Base-by-base conservation (phyloP, 2,888 invertebrate species). In the Drosophila dives region DNA sequence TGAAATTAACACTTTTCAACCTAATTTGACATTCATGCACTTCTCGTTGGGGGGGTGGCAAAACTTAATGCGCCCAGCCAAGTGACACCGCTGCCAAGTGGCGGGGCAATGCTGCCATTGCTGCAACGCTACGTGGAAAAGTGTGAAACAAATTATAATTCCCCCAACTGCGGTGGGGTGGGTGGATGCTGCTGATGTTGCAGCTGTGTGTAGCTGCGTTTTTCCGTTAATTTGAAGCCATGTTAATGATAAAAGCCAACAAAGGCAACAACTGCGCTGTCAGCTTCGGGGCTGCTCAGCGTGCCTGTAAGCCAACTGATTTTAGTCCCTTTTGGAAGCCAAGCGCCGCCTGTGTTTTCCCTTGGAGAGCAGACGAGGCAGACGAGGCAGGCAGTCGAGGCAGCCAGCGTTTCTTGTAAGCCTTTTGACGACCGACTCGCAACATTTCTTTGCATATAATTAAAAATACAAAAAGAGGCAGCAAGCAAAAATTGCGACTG, bases 221-320 rank as follows among this genome's bases (percentile, higher is more conserved):
- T 82, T 76, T 76, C 66, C 79, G 86, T 89, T 89, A 77, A 81
- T 89, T 85, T 81, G 72, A 81, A 89, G 75, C 72, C 81, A 80
- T 81, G 84, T 85, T 85, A 85, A 89, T 89, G 89, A 89, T 80
- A 80, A 87, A 87, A 85, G 89, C 89, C 85, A 84, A 84, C 89
- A 81, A 81, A 77, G 82, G 73, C 72, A 68, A 66, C 65, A 72
- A 66, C 64, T 67, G 15, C n/a, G 36, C 45, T 60, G 65, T 40
- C 66, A 69, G 55, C 76, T 56, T 40, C 70, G 40, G 53, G 61
- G 70, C 72, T 53, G 38, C 48, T 45, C 26, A n/a, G 29, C 29
- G 7, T 23, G 51, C 53, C 65, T 74, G 69, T 80, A 83, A 80
- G 83, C 83, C 70, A 60, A 70, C 74, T 81, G 80, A 84, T 82